phyloP scores from a whole-genome alignment of 2,113 vertebrate genomes.

The Lagenorhynchus albirostris region DNA sequence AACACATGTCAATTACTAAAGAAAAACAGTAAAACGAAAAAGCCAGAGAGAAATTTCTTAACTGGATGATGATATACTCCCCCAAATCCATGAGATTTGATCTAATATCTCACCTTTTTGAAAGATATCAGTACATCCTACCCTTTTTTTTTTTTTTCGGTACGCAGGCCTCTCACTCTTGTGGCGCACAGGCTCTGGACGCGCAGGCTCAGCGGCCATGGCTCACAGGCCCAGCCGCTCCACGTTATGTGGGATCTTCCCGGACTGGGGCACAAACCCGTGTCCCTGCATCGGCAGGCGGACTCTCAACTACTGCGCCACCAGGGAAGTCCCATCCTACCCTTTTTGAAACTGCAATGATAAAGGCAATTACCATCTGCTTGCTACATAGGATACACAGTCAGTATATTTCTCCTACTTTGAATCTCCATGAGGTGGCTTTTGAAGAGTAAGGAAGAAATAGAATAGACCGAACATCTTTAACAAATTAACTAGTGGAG shows the following conservation, averaged over 20 bases:
- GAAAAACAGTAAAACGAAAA: background rate
- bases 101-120: conserved; percentile 47
- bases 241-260: too few relatives aligned
- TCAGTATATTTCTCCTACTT: background rate
- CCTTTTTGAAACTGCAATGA: conserved; percentile 4
- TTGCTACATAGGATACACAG: background rate
- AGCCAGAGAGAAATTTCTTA: background rate
- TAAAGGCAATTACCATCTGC: conserved; percentile 47
- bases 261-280: too few relatives aligned
- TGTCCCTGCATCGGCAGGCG: too few relatives aligned
- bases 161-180: too few relatives aligned
- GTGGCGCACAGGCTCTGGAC: too few relatives aligned
- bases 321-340: too few relatives aligned
- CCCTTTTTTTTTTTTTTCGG: background rate
- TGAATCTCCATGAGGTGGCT: background rate
- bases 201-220: too few relatives aligned
- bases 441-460: conserved; percentile 12
- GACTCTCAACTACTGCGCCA: too few relatives aligned
- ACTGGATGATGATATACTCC: background rate
- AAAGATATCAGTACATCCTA: conserved; percentile 43
- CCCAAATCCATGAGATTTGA: background rate
- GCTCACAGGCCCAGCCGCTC: too few relatives aligned
- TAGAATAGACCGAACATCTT: background rate
- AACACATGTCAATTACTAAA: background rate
- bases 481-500: background rate